Evolutionary conservation across 1,140 invertebrate species (phyloP).

Genomic region (Diabrotica virgifera): DNA sequence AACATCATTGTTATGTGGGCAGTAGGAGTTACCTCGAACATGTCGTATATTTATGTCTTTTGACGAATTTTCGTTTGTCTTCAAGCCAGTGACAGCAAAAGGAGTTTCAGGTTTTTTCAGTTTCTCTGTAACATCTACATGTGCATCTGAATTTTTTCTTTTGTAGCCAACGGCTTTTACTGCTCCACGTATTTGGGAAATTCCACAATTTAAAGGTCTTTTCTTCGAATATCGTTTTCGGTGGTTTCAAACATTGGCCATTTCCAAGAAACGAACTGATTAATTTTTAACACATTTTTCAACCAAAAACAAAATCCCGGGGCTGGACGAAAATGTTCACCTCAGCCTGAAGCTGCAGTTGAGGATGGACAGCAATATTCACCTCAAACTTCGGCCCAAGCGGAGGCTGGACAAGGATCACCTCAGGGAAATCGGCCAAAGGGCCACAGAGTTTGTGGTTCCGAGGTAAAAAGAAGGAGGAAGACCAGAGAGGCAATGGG

Average conservation of each 20-base stretch:
- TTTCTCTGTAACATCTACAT: not conserved
- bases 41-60: conserved; percentile 3
- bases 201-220: conserved; percentile 29
- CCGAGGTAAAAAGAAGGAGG: too few species aligned
- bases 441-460: too few species aligned
- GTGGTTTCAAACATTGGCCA: not conserved
- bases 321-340: too few species aligned
- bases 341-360: too few species aligned
- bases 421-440: too few species aligned
- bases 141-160: conserved; percentile 18
- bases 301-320: too few species aligned
- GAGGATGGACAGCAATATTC: too few species aligned
- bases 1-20: too few species aligned
- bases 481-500: too few species aligned
- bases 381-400: too few species aligned
- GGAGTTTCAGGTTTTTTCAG: conserved; percentile 3
- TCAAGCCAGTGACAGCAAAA: not conserved
- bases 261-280: conserved; percentile 35
- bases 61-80: not conserved
- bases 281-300: conserved; percentile 53
- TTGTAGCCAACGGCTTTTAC: conserved; percentile 35
- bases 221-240: conserved; percentile 5
- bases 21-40: not conserved
- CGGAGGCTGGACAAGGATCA: too few species aligned
- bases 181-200: conserved; percentile 38